Evolutionary conservation across 2,888 invertebrate species (phyloP).

Genomic region (Aspidapion aeneum): DNA sequence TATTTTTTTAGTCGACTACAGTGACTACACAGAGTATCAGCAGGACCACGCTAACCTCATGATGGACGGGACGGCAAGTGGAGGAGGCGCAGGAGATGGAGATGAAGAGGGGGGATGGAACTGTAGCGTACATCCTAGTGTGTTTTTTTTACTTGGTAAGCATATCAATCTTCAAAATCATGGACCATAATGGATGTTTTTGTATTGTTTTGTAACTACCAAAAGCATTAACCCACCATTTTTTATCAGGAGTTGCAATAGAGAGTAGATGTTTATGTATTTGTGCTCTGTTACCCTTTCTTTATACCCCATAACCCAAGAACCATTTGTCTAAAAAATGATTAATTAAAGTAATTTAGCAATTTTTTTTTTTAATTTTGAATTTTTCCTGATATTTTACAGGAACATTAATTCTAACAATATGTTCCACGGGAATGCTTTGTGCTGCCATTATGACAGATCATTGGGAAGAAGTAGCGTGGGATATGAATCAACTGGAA

Average conservation of each 20-base stretch:
- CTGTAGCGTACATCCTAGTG: constrained; percentile 62
- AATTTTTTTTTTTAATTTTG: too few relatives aligned
- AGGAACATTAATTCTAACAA: constrained; percentile 62
- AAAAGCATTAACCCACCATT: not conserved
- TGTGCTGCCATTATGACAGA: constrained; percentile 87
- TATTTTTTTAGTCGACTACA: constrained; percentile 43
- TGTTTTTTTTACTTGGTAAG: constrained; percentile 59
- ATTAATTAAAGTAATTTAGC: too few relatives aligned
- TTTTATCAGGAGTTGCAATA: too few relatives aligned
- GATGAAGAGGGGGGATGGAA: constrained; percentile 58
- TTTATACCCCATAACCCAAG: too few relatives aligned
- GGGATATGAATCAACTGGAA: constrained; percentile 64
- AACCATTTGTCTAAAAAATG: too few relatives aligned
- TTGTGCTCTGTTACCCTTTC: too few relatives aligned
- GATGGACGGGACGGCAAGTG: constrained; percentile 25
- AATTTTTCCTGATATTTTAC: too few relatives aligned
- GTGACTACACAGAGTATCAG: too few relatives aligned
- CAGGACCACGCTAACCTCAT: constrained; percentile 42
- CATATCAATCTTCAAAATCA: not conserved
- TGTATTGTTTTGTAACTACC: not conserved
- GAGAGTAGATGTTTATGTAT: too few relatives aligned
- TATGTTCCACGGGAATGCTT: constrained; percentile 75
- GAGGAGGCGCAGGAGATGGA: constrained; percentile 42
- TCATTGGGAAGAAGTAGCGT: constrained; percentile 85
- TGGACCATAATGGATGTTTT: not conserved